phyloP scores from a whole-genome alignment of 92 coral and sea anemone species.

The Palythoa caribaeorum region DNA sequence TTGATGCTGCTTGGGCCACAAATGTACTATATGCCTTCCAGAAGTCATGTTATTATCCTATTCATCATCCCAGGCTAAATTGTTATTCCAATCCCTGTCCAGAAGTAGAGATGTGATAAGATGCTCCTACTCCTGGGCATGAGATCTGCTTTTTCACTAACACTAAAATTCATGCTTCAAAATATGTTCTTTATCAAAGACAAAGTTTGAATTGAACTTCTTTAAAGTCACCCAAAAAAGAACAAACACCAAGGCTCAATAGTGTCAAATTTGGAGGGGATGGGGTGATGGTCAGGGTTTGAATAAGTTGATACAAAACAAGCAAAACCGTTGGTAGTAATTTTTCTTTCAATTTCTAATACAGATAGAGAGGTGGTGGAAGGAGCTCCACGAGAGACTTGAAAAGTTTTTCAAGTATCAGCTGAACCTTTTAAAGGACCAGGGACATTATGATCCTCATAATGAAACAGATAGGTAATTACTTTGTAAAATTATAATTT shows the following conservation, averaged over 20 bases:
- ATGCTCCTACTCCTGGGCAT: too few species aligned
- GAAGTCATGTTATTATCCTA: too few species aligned
- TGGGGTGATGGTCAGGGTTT: neutral
- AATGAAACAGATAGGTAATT: conserved; percentile 1
- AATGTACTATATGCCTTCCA: too few species aligned
- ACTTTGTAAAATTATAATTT: too few species aligned
- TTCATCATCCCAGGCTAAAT: too few species aligned
- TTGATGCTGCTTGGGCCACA: too few species aligned
- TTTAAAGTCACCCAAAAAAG: neutral
- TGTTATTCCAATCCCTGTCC: too few species aligned
- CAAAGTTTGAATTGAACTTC: conserved; percentile 3
- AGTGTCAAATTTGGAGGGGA: conserved; percentile 5
- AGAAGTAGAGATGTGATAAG: too few species aligned
- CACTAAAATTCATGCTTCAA: too few species aligned
- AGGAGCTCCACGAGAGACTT: conserved; percentile 18
- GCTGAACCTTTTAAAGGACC: conserved; percentile 12
- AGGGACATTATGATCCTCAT: conserved; percentile 21
- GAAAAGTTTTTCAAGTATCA: conserved; percentile 17
- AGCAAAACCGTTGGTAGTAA: neutral
- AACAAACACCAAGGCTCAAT: neutral
- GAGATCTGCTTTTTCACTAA: too few species aligned
- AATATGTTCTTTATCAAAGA: neutral
- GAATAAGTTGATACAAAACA: neutral
- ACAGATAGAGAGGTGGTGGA: conserved; percentile 27
- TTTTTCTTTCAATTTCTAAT: neutral